Base-by-base conservation (phyloP, 2,797 vertebrate species). In the Dromococcyx pavoninus region DNA sequence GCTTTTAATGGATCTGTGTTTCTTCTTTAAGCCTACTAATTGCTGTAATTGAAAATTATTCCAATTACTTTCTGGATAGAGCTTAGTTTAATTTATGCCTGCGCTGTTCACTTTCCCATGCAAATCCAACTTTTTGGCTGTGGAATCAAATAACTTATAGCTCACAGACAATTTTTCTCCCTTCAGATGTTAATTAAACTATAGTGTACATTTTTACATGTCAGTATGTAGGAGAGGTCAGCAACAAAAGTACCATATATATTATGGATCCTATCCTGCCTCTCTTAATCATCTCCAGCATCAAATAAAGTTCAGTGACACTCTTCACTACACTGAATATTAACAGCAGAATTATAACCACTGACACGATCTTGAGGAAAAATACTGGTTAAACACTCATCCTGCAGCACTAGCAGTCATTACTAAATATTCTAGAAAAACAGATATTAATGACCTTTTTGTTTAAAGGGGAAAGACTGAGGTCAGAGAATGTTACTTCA, bases 121-220 rank as follows among this genome's bases (percentile, higher is more conserved):
- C 32, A 90, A 90, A 90, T 89, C 50, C 18, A 74, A 48, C 33
- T 71, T 86, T 87, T 86, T 90, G 77, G 46, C 54, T 83, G 53
- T 65, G n/a, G 54, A 91, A 81, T 88, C 71, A 84, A 88, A 64
- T 56, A 91, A 91, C 7, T 60, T 77, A 54, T 9, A 82, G n/a
- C 48, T 91, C 33, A 56, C 37, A 88, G 51, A 58, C 27, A 76
- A 43, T 0, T 19, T 22, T 77, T 32, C 33, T 54, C 23, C 21
- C 92, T 76, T 91, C 48, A 87, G 78, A 88, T 87, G 54, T 76
- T 71, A 95, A 88, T 88, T 93, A 89, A 91, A 90, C 21, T 53
- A 50, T 69, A 79, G 10, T 32, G 54, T 48, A 17, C 3, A 43
- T 11, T 81, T 90, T 86, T 62, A 66, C 13, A 33, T 23, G 41